phyloP scores from a whole-genome alignment of 2,888 invertebrate species.

The Vesta saturnalis region DNA sequence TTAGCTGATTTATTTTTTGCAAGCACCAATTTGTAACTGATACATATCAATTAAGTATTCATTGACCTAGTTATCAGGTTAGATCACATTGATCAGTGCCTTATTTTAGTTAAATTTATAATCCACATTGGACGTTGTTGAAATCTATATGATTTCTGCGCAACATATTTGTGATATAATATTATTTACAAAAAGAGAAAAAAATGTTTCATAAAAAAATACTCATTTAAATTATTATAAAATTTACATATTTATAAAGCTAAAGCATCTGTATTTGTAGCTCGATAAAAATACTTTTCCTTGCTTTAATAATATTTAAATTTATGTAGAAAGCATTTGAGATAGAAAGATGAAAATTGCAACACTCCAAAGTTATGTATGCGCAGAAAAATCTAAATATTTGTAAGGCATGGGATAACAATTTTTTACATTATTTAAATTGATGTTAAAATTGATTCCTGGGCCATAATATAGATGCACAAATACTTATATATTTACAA shows the following conservation, averaged over 20 bases:
- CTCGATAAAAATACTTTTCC: background rate
- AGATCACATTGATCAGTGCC: slow-evolving; percentile 68
- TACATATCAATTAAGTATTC: slow-evolving; percentile 24
- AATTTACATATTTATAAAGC: slow-evolving; percentile 13
- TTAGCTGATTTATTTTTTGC: background rate
- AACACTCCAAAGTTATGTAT: slow-evolving; percentile 8
- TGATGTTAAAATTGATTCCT: background rate
- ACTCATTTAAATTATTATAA: background rate
- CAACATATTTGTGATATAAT: slow-evolving; percentile 8
- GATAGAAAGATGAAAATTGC: background rate
- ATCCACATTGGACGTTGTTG: slow-evolving; percentile 69
- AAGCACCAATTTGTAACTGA: slow-evolving; percentile 14
- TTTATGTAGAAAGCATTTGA: slow-evolving; percentile 7
- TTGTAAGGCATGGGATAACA: slow-evolving; percentile 9
- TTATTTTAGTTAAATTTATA: slow-evolving; percentile 65
- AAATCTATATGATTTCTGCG: slow-evolving; percentile 25
- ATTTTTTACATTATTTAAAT: slow-evolving; percentile 15
- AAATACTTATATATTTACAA: slow-evolving; percentile 35
- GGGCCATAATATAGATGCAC: slow-evolving; percentile 23
- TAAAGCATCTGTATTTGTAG: slow-evolving; percentile 18
- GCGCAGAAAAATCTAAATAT: slow-evolving; percentile 21
- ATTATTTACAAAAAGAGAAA: background rate
- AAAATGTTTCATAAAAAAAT: background rate
- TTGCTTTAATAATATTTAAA: background rate
- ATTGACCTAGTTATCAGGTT: slow-evolving; percentile 49